Base-by-base conservation (phyloP, 92 coral and sea anemone species). In the Porites cylindrica region DNA sequence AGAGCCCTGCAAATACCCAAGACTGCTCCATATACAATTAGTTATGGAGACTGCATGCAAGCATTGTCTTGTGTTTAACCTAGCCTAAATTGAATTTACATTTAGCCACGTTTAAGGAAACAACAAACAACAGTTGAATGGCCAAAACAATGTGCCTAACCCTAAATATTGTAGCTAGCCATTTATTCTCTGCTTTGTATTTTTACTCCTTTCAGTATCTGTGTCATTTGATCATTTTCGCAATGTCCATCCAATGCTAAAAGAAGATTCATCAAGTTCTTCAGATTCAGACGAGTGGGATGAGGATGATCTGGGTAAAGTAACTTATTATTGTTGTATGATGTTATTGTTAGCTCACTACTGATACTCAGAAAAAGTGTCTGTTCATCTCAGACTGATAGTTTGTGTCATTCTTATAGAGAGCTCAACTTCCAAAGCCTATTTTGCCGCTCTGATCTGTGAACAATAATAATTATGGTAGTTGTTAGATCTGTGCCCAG, bases 171-270 rank as follows among this genome's bases (percentile, higher is more conserved):
- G 61, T 14, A 56, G 17, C 1, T 10, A 10, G 7, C n/a, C 29
- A 47, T 67, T 6, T 64, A 7, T 77, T 76, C 29, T 17, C 0
- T 70, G 20, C 29, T 17, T 1, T 70, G 20, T 26, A 26, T n/a
- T 74, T 29, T 43, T 58, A 8, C 70, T 4, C 6, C 47, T 64
- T 75, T 75, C 83, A 96, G 99, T 96, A 20, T 97, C 98, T 9
- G 86, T 97, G 70, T 90, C 96, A 47, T 97, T 97, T 91, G 91
- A 92, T 74, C 95, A 95, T 85, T 97, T 95, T 70, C 98, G 96
- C 61, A 92, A 92, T 72, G 82, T 91, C 79, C 99, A 95, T 77
- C 96, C 98, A 6, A 80, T 91, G 52, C 52, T 96, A 52, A 90
- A 93, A 75, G 99, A 95, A 70, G 93, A 88, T 59, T 88, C 92